These are phyloP conservation scores for Drosophila algonquin DNA, from an alignment of 2,888 invertebrate genomes.

Conservation along the genomic window DNA sequence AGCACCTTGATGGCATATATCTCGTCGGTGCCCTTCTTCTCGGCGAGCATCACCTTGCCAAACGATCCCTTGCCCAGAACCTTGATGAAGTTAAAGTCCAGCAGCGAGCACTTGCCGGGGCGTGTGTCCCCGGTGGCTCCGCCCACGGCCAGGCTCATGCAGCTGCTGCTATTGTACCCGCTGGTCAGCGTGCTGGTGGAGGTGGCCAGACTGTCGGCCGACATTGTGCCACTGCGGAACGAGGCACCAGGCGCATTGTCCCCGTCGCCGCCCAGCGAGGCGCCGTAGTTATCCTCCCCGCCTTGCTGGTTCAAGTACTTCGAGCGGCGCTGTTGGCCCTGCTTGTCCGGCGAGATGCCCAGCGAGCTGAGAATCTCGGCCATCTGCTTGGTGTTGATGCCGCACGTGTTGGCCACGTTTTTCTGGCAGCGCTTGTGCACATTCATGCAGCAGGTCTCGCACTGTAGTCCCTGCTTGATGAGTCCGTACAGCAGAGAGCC, in stretches of 20 bases:
- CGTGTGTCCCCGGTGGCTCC: constrained; percentile 65
- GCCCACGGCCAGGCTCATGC: constrained; percentile 76
- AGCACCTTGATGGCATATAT: constrained; percentile 94
- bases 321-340: constrained; percentile 88
- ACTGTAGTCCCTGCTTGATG: constrained; percentile 97
- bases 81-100: constrained; percentile 98
- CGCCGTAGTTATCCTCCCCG: constrained; percentile 84
- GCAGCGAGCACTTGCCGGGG: constrained; percentile 88
- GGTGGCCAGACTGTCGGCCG: constrained; percentile 70
- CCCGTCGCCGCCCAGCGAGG: constrained; percentile 82
- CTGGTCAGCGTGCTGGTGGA: constrained; percentile 72
- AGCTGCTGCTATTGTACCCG: constrained; percentile 74
- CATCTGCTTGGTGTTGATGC: constrained; percentile 98
- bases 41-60: constrained; percentile 99
- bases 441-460: constrained; percentile 98
- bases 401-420: constrained; percentile 99
- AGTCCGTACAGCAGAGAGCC: constrained; percentile 98
- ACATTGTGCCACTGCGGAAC: constrained; percentile 75
- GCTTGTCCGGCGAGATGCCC: constrained; percentile 95
- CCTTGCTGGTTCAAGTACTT: constrained; percentile 85
- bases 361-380: constrained; percentile 95
- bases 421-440: constrained; percentile 99
- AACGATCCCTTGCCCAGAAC: constrained; percentile 99
- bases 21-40: constrained; percentile 96
- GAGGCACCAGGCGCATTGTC: constrained; percentile 72